Evolutionary conservation across 2,797 vertebrate genomes (phyloP), one percentile per base, ranked within the genome.

Genomic region (Liparis tanakae): DNA sequence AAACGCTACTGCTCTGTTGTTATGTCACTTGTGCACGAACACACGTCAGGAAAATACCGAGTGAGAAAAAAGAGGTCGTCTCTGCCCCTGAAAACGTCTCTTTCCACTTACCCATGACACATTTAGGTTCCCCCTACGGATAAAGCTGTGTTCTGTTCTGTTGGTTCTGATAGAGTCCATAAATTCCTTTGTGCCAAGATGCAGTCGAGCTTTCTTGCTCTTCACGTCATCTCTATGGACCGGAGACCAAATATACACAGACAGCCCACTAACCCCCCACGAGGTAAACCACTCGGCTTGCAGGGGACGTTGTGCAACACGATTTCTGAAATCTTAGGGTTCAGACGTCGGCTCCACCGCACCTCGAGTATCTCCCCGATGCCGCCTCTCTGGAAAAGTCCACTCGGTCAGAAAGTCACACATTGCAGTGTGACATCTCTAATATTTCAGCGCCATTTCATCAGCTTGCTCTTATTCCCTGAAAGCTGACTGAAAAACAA

Each of bases 391-490:
- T 33, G 17, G 20, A 67, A 58, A 58, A 62, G 15, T 30, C 25
- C 25, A 30, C 25, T 30, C 25, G 59, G 59, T 50, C 36, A 51
- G 25, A 22, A 13, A 22, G 50, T 51, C 10, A 17, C 34, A 25
- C 25, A 46, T 43, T 54, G 6, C 17, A 37, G 20, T 51, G 41
- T 17, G 30, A 43, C 43, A 34, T 53, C 10, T 33, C 25, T 18
- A 7, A 33, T 10, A 66, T 60, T 30, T 30, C 10, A 14, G 33
- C 36, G 17, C 41, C 7, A 48, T 39, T 61, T 68, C 17, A 33
- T 41, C 6, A 72, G 50, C 34, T 33, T 55, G 20, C 37, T 61
- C 7, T 62, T 61, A 55, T 33, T 76, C 30, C 37, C 55, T 14
- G 44, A 41, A 54, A 36, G 17, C 25, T 56, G 18, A 20, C 10